Base-by-base conservation (phyloP, 2,888 invertebrate species). In the Helleia helle region DNA sequence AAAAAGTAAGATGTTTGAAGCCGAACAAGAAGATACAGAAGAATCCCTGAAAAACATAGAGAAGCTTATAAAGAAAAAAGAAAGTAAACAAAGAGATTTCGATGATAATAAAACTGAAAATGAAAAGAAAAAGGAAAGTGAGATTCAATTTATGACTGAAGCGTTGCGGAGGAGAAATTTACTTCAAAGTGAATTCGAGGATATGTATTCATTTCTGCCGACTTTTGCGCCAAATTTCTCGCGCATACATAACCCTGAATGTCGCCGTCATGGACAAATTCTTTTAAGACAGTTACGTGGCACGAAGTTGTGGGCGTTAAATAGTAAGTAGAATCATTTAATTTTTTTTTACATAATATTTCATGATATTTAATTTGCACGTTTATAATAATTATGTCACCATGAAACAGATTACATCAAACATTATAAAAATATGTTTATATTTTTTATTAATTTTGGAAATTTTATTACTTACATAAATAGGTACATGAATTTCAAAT, bases 171-270 rank as follows among this genome's bases (percentile, higher is more conserved):
- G 79, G 52, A 71, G 74, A 40, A 81, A 79, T 56, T 70, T 86
- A 48, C 66, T 80, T 13, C 73, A 84, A 61, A 84, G 86, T 62
- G 84, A 85, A 70, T 88, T 90, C 59, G 87, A 88, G 59, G 86
- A 88, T 55, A 77, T 90, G 51, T 87, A 90, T 62, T 86, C 89
- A 54, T 87, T 87, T 59, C 77, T 90, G 49, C 90, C 91, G 43
- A 89, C 89, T 36, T 91, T 91, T 68, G 87, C 90, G 49, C 88
- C 90, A 46, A 90, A 90, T 74, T 89, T 89, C 63, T 87, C 89
- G 43, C 86, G 87, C 50, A 87, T 90, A 48, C 86, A 87, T 58
- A 87, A 89, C 59, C 74, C 86, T 36, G 88, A 88, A 64, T 91
- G 91, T 74, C 87, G 89, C 51, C 88, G 89, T 59, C 91, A 91